A percentile compares a stretch with the other conserved stretches of the same genome.
These are phyloP conservation scores for Lissonota sp. DNA, from an alignment of 2,888 invertebrate species.

Conservation along the genomic window DNA sequence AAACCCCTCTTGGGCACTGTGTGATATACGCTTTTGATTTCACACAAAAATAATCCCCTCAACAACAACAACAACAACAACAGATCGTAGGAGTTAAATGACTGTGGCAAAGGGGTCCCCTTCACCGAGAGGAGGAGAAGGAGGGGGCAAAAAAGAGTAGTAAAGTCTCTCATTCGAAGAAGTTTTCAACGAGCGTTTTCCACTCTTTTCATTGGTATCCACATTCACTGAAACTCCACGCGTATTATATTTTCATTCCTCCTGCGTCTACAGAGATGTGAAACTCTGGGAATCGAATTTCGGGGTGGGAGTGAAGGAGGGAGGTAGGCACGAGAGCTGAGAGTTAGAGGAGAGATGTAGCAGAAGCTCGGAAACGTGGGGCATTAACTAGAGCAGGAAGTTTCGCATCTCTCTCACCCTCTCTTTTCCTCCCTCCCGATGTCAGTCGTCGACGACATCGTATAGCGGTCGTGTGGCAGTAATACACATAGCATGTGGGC, in stretches of 20 bases:
- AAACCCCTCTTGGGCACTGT: background rate
- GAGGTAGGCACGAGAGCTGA: constrained; percentile 29
- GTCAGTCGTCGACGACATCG: constrained; percentile 16
- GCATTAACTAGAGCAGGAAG: constrained; percentile 53
- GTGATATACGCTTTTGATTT: constrained; percentile 7
- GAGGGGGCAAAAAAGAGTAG: constrained; percentile 15
- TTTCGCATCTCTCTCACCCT: constrained; percentile 52
- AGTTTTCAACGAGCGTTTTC: constrained; percentile 24
- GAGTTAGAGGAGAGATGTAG: constrained; percentile 40
- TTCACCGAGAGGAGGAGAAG: background rate
- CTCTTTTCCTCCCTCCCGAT: too few relatives aligned
- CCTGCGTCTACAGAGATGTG: background rate
- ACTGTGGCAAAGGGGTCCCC: background rate
- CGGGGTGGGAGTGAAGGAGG: constrained; percentile 24
- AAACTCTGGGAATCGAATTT: constrained; percentile 44
- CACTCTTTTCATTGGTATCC: constrained; percentile 18
- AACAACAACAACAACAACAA: constrained; percentile 17
- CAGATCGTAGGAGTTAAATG: background rate
- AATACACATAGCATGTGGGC: constrained; percentile 9
- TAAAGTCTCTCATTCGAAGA: constrained; percentile 21
- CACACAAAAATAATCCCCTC: background rate
- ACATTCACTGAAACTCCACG: background rate
- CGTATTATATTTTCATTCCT: background rate
- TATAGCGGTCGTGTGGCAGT: background rate
- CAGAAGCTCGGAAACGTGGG: constrained; percentile 48